These are phyloP conservation scores for Etheostoma perlongum DNA, from an alignment of 2,797 vertebrate genomes.

Conservation along the genomic window DNA sequence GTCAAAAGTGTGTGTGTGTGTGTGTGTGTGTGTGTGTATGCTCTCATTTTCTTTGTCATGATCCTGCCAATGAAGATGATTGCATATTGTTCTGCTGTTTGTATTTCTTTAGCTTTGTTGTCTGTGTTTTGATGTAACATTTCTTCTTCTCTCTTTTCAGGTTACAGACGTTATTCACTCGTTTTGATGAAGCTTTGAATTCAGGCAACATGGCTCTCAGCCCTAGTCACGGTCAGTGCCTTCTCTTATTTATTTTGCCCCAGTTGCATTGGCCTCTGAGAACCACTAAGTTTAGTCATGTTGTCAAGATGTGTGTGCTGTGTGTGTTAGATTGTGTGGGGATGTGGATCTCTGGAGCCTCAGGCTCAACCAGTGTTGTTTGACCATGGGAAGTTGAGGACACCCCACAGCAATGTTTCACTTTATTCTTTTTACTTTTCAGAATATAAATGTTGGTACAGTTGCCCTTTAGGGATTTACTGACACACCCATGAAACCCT, in stretches of 20 bases:
- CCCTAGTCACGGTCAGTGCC: conserved; percentile 89
- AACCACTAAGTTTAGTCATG: conserved; percentile 27
- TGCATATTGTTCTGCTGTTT: background rate
- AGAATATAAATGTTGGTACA: background rate
- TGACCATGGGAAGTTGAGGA: conserved; percentile 14
- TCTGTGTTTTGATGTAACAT: conserved; percentile 39
- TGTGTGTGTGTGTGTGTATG: background rate
- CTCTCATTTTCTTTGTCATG: conserved; percentile 4
- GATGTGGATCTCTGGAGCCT: conserved; percentile 9
- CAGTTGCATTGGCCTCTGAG: conserved; percentile 7
- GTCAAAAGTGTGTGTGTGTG: conserved; percentile 16
- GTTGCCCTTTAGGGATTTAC: background rate
- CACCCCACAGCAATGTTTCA: background rate
- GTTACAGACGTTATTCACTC: conserved; percentile 93
- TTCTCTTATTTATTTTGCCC: conserved; percentile 36
- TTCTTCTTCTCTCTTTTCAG: conserved; percentile 77
- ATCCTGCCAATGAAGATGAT: background rate
- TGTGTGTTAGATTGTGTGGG: conserved; percentile 10
- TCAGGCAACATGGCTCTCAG: conserved; percentile 95
- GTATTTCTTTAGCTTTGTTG: background rate
- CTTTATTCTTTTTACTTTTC: conserved; percentile 21
- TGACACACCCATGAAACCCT: background rate
- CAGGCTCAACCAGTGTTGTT: conserved; percentile 3
- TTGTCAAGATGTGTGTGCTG: conserved; percentile 10
- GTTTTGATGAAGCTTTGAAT: conserved; percentile 97